These are phyloP conservation scores for Coregonus clupeaformis DNA, from an alignment of 2,113 vertebrate genomes.

Conservation along the genomic window DNA sequence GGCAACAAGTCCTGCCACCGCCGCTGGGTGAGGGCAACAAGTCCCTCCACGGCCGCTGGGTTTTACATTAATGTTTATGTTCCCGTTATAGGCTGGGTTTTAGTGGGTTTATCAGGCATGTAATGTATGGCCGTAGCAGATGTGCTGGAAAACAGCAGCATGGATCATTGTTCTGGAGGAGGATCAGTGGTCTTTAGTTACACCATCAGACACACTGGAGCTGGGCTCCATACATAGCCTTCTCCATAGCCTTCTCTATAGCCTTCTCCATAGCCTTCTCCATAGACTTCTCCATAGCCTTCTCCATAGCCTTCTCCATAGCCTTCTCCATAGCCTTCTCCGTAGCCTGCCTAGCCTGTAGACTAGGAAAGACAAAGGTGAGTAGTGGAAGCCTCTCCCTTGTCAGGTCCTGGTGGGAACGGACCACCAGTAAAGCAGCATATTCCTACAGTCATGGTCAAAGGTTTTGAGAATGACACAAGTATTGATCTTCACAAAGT, in stretches of 20 bases:
- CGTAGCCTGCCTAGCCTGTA: neutral
- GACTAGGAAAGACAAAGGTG: too few species aligned
- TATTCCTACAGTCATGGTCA: too few species aligned
- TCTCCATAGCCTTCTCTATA: too few species aligned
- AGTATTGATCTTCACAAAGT: too few species aligned
- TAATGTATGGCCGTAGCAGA: neutral
- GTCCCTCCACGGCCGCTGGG: constrained; percentile 13
- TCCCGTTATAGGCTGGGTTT: constrained; percentile 42
- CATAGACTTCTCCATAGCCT: neutral
- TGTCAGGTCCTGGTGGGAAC: too few species aligned
- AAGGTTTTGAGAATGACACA: too few species aligned
- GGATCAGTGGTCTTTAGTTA: constrained; percentile 30
- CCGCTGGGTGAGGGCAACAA: constrained; percentile 30
- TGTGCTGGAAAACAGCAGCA: constrained; percentile 19
- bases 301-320: neutral
- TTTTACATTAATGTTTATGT: constrained; percentile 53
- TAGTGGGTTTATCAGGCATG: neutral
- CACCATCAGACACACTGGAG: constrained; percentile 17
- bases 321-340: too few species aligned
- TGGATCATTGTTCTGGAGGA: constrained; percentile 48
- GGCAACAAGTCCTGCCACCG: neutral
- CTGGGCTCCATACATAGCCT: constrained; percentile 9
- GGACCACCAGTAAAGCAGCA: neutral
- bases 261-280: neutral
- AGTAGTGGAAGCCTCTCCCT: too few species aligned